Evolutionary conservation across 1,140 invertebrate species (phyloP), one percentile per base, ranked within the genome.

Genomic region (Euura saliciscinereae): DNA sequence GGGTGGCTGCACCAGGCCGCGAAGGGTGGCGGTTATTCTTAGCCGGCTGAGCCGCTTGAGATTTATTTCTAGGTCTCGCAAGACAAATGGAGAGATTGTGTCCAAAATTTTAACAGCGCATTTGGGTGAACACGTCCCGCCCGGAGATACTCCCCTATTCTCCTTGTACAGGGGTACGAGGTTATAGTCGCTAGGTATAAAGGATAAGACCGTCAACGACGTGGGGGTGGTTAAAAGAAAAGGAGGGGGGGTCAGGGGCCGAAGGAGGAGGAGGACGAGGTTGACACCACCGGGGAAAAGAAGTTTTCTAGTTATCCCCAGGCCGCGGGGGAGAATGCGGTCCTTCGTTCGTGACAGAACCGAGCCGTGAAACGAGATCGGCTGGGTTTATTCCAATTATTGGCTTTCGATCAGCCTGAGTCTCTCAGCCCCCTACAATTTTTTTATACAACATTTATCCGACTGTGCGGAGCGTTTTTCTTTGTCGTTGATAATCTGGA

Each of bases 61-160:
- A 88, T 88, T 88, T 88, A 88, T 88, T 86, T 84, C 79, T 82
- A 72, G 82, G 83, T 82, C 84, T 77, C 77, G 78, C 82, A 87
- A 88, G 87, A 88, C 85, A 88, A 88, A 88, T 86, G 86, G 86
- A 78, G 79, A 87, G 87, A 87, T 87, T 88, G 87, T 85, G 87
- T 87, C 86, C 84, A 87, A 88, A 88, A 88, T 88, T 88, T 88
- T 88, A 88, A 87, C 84, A 86, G 85, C 86, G 82, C 85, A 88
- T 88, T 88, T 88, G 82, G 85, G 79, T 80, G 84, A 85, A 84
- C 83, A 83, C 84, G 82, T 84, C 82, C 79, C 75, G 72, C 77
- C 76, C 74, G 81, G 78, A 79, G 79, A 85, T 82, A 80, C 78
- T 80, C 76, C 10, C 73, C 74, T 65, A 67, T 71, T 46, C 44